Conservation (phyloP, 2,113 vertebrate genomes). For the Murina feae region DNA sequence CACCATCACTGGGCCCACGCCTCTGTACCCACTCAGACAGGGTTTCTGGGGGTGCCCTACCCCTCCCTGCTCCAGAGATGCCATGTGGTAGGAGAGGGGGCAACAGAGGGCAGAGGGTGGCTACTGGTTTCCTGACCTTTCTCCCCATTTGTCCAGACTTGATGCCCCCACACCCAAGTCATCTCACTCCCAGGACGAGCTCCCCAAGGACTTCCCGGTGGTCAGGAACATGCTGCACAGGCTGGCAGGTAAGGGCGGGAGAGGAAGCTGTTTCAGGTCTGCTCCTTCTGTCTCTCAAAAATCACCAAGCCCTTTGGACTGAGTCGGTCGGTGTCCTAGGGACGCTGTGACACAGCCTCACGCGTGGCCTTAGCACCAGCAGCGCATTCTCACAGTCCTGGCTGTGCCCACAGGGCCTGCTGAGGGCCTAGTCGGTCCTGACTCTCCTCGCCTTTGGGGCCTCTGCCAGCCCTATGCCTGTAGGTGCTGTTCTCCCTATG, state of each 20-base stretch:
- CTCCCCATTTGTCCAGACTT: slow-evolving; percentile 40
- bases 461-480: neutral
- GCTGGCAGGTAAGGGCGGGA: slow-evolving; percentile 44
- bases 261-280: neutral
- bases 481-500: neutral
- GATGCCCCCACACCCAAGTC: slow-evolving; percentile 43
- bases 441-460: neutral
- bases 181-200: slow-evolving; percentile 25
- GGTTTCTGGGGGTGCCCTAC: neutral
- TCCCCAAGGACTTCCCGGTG: slow-evolving; percentile 68
- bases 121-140: neutral
- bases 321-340: neutral
- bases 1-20: neutral
- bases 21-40: neutral
- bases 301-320: neutral
- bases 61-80: neutral
- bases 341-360: neutral
- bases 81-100: neutral
- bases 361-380: neutral
- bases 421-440: neutral
- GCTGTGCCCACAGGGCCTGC: neutral
- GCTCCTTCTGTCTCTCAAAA: neutral
- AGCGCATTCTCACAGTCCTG: neutral
- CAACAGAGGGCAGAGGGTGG: neutral
- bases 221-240: slow-evolving; percentile 74